These are phyloP conservation scores for Cephonodes hylas DNA, from an alignment of 2,888 invertebrate genomes.

Conservation along the genomic window DNA sequence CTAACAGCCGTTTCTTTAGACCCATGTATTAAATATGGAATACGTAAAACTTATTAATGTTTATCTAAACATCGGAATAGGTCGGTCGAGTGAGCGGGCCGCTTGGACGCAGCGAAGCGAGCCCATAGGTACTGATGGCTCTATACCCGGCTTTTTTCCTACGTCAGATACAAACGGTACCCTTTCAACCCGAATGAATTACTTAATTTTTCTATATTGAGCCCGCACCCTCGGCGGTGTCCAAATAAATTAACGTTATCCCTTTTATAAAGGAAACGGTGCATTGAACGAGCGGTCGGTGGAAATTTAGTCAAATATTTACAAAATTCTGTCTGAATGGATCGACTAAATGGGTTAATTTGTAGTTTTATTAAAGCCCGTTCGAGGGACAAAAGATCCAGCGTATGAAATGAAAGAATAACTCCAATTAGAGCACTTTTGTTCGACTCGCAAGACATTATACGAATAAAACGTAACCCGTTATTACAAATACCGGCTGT, in stretches of 20 bases:
- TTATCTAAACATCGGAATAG: constrained; percentile 77
- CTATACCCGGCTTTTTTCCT: constrained; percentile 66
- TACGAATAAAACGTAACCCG: constrained; percentile 60
- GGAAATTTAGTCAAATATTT: constrained; percentile 51
- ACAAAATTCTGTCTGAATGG: constrained; percentile 17
- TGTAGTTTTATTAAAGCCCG: not conserved
- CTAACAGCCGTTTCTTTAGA: constrained; percentile 61
- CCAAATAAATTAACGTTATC: constrained; percentile 72
- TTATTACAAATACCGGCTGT: constrained; percentile 55
- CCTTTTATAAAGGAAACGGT: constrained; percentile 54
- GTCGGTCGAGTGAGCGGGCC: constrained; percentile 53
- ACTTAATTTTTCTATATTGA: constrained; percentile 74
- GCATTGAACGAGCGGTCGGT: constrained; percentile 54
- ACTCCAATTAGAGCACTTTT: constrained; percentile 31
- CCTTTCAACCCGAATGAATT: constrained; percentile 77
- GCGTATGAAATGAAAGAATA: constrained; percentile 15
- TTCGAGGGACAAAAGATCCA: not conserved
- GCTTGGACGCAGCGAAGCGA: constrained; percentile 66
- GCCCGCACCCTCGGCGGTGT: constrained; percentile 60
- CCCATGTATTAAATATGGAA: constrained; percentile 46
- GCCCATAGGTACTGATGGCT: constrained; percentile 64
- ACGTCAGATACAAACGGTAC: constrained; percentile 74
- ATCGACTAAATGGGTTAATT: constrained; percentile 6
- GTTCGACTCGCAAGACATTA: constrained; percentile 23
- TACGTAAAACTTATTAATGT: constrained; percentile 63